Conservation (phyloP, 2,113 vertebrate species). For the Pavo muticus region DNA sequence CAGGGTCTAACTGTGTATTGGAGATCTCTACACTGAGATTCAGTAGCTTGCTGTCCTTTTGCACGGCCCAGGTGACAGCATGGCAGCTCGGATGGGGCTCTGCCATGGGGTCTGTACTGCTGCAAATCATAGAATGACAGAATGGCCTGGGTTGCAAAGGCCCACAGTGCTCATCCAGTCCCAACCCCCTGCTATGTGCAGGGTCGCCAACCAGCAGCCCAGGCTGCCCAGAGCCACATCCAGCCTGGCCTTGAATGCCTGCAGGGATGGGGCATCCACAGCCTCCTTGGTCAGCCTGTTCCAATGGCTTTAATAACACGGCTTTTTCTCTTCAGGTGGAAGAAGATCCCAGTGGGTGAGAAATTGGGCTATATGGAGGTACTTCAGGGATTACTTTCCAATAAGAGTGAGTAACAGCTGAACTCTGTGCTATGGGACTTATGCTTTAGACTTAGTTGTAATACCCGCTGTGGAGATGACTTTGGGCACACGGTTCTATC, state of each 20-base stretch:
- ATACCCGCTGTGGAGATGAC: neutral
- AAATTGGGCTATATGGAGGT: conserved; percentile 94
- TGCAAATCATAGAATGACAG: neutral
- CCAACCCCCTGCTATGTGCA: no score
- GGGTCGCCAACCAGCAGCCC: no score
- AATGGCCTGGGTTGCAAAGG: no score
- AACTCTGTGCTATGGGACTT: neutral
- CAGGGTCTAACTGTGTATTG: neutral
- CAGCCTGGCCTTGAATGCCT: no score
- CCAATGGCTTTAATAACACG: neutral
- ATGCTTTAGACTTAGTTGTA: neutral
- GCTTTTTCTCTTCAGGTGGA: conserved; percentile 81
- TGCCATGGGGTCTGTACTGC: neutral
- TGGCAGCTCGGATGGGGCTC: neutral
- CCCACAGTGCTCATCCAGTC: no score
- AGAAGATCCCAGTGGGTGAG: conserved; percentile 95
- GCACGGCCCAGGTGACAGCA: neutral
- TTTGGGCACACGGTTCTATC: neutral
- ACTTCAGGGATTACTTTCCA: conserved; percentile 97
- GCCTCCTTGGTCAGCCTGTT: no score
- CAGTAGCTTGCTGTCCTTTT: neutral
- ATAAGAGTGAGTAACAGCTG: conserved; percentile 84
- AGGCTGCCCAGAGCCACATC: no score
- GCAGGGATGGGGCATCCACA: no score
- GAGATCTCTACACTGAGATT: neutral